Evolutionary conservation across 1,140 invertebrate genomes (phyloP), one percentile per base, ranked within the genome.

Genomic region (Hormaphis cornu): DNA sequence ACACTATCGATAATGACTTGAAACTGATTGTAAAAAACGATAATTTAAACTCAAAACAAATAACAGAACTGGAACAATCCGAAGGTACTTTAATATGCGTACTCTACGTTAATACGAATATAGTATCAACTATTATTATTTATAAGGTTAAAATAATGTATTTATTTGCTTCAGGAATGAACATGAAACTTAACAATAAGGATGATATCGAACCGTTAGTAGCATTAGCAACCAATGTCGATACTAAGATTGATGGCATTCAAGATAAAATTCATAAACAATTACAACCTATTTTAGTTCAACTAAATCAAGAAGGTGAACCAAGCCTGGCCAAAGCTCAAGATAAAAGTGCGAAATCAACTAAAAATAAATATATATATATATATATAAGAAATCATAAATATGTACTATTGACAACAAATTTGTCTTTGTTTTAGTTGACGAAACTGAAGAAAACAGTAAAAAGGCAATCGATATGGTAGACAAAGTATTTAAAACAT

Each of bases 281-380:
- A 33, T 20, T 66, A 22, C 69, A 46, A 1, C 53, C 54, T 0
- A 22, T 59, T 28, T 52, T 71, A 6, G 3, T 18, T 46, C 80
- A 82, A 63, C 73, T 85, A 1, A 83, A 83, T 72, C 78, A 79
- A 9, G 82, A 84, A 72, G 82, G 82, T 58, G 83, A 84, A 69
- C 52, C 72, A 7, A 74, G 72, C 61, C 30, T 75, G 20, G 71
- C 72, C 4, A 54, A 70, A 72, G 82, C 81, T 1, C 82, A 83
- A 71, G 76, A 80, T 70, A 72, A 69, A 22, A 71, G 74, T 74
- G 69, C 50, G 46, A 24, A 35, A 4, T 37, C 10, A 48, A 46
- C 1, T 53, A 77, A 76, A 61, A 76, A 78, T 53, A 76, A 76
- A 10, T 78, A 76, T 0, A 66, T n/a, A 77, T 14, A 76, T 75